A percentile compares a stretch with the other conserved stretches of the same genome.
phyloP scores from a whole-genome alignment of 1,140 invertebrate genomes.

The Caenorhabditis tropicalis region DNA sequence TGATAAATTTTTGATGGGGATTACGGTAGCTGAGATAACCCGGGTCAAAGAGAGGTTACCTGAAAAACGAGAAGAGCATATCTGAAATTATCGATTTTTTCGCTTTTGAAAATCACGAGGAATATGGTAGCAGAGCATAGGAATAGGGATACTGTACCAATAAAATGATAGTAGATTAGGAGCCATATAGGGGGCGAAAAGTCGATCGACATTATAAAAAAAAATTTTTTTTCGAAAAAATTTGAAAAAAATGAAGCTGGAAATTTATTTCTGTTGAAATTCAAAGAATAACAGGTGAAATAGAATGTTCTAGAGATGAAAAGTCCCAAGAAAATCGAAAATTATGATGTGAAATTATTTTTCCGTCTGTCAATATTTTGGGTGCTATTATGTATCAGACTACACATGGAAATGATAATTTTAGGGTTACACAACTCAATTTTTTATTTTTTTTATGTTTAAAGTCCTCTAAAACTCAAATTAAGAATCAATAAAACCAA shows the following conservation, averaged over 20 bases:
- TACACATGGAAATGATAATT: too few species aligned
- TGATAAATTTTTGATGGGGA: too few species aligned
- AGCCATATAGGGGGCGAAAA: not conserved
- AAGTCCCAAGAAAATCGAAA: not conserved
- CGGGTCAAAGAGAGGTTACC: too few species aligned
- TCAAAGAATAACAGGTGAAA: not conserved
- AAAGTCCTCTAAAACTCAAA: too few species aligned
- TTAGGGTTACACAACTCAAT: too few species aligned
- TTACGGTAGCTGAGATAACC: too few species aligned
- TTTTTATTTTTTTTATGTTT: too few species aligned
- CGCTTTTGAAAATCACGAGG: not conserved
- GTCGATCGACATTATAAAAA: not conserved
- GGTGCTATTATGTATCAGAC: too few species aligned
- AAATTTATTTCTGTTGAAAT: too few species aligned
- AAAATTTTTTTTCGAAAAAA: not conserved
- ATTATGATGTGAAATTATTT: too few species aligned
- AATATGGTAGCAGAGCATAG: not conserved
- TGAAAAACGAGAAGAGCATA: not conserved
- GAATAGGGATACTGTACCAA: not conserved
- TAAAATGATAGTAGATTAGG: not conserved
- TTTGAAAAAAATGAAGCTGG: not conserved
- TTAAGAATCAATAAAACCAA: not conserved
- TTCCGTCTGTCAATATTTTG: too few species aligned
- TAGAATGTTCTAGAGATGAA: not conserved
- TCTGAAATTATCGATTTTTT: conserved; percentile 11